Conservation (phyloP, 2,888 invertebrate genomes). For the Auanema sp. region DNA sequence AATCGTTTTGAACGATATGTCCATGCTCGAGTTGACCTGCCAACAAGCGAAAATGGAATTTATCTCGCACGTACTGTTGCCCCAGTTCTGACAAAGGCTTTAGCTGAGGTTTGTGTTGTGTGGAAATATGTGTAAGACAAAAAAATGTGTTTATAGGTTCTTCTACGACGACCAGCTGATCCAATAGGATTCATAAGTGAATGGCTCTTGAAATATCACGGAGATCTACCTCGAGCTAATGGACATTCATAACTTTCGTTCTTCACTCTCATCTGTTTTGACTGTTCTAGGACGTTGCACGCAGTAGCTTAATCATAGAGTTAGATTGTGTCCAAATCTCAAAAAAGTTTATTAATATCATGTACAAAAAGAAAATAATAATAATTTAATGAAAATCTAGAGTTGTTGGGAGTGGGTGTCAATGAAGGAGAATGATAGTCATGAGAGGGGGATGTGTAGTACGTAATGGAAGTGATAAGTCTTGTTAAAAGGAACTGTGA, state of each 20-base stretch:
- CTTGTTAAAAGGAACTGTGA: no score
- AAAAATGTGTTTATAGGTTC: constrained; percentile 49
- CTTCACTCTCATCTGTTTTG: not conserved
- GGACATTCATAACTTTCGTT: not conserved
- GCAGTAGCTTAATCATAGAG: not conserved
- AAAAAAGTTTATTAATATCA: constrained; percentile 1
- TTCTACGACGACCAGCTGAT: constrained; percentile 66
- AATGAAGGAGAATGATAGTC: no score
- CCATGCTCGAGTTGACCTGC: constrained; percentile 55
- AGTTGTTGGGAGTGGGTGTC: not conserved
- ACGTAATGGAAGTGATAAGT: no score
- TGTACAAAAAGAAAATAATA: not conserved
- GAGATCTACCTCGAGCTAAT: constrained; percentile 34
- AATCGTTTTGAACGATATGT: constrained; percentile 55
- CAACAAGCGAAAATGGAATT: constrained; percentile 65
- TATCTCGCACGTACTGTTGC: constrained; percentile 66
- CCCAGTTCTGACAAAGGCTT: constrained; percentile 65
- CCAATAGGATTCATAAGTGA: constrained; percentile 66
- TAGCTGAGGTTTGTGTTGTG: constrained; percentile 61
- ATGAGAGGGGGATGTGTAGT: no score
- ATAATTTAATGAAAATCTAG: not conserved
- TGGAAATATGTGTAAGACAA: not conserved
- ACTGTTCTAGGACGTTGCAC: not conserved
- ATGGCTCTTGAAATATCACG: constrained; percentile 65
- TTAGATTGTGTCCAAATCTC: not conserved